Conservation (phyloP, 2,888 invertebrate genomes). For the Cantharis lateralis region DNA sequence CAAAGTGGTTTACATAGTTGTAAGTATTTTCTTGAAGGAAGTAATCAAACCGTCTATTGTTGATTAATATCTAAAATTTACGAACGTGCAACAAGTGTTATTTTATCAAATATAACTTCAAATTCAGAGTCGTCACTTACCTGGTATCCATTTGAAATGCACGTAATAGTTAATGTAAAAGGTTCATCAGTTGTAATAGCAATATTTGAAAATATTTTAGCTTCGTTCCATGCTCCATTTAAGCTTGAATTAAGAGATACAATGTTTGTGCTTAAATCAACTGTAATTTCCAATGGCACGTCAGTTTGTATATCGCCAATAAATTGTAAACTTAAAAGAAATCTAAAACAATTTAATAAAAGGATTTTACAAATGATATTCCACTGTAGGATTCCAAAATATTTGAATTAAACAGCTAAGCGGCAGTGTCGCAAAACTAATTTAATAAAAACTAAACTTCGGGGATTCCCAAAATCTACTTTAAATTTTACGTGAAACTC, state of each 20-base stretch:
- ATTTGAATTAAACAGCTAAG: too few species aligned
- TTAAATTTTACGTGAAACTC: too few species aligned
- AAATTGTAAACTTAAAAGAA: constrained; percentile 71
- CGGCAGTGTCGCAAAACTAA: too few species aligned
- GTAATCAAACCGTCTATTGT: constrained; percentile 73
- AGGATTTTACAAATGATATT: too few species aligned
- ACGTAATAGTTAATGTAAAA: constrained; percentile 69
- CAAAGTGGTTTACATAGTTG: constrained; percentile 64
- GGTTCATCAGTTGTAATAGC: constrained; percentile 63
- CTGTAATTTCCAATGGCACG: constrained; percentile 70
- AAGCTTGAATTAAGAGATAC: constrained; percentile 59
- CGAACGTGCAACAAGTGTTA: too few species aligned
- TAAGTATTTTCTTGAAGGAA: constrained; percentile 71
- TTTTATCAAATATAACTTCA: neutral
- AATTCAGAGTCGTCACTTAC: constrained; percentile 57
- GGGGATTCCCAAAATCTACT: too few species aligned
- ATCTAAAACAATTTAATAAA: constrained; percentile 52
- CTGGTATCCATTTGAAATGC: constrained; percentile 64
- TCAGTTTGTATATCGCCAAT: constrained; percentile 71
- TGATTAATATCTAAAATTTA: constrained; percentile 51
- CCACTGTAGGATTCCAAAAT: too few species aligned
- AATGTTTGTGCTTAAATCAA: constrained; percentile 55
- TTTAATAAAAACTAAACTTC: too few species aligned
- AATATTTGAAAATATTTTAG: constrained; percentile 56
- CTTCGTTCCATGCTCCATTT: constrained; percentile 59